phyloP scores from a whole-genome alignment of 37 sponge, comb jelly and placozoan species.

The Halichondria panicea region DNA sequence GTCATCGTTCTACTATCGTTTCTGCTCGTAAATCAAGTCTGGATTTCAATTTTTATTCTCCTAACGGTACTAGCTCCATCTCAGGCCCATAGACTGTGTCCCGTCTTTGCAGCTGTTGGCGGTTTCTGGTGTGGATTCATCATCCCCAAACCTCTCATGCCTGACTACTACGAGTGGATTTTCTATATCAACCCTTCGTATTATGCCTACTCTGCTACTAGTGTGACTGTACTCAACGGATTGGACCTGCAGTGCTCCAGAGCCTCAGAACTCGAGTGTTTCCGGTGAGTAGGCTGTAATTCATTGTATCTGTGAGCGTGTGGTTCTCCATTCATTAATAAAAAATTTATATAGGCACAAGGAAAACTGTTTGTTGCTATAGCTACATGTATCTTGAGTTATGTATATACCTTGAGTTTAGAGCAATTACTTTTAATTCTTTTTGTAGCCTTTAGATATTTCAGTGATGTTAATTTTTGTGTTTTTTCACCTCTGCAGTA shows the following conservation, averaged over 20 bases:
- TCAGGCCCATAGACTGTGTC: conserved; percentile 65
- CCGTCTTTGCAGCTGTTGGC: conserved; percentile 71
- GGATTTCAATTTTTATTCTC: conserved; percentile 73
- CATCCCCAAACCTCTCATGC: conserved; percentile 62
- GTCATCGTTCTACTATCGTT: conserved; percentile 44
- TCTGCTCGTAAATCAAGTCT: conserved; percentile 67
- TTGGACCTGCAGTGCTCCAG: conserved; percentile 7
- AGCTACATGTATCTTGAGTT: no score
- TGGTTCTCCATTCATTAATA: no score
- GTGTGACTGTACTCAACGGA: conserved; percentile 27
- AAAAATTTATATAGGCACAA: no score
- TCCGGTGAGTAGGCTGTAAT: no score
- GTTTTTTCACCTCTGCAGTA: no score
- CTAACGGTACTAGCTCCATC: conserved; percentile 50
- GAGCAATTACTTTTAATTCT: no score
- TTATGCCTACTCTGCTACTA: conserved; percentile 69
- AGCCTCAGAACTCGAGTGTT: conserved; percentile 56
- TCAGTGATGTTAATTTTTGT: no score
- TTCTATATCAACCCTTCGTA: conserved; percentile 77
- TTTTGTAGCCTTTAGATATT: no score
- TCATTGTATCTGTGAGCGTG: no score
- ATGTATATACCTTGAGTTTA: no score
- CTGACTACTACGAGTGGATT: conserved; percentile 60
- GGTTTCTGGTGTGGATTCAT: conserved; percentile 82
- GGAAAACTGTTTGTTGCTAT: no score